Evolutionary conservation across 1,140 invertebrate species (phyloP), one percentile per base, ranked within the genome.

Genomic region (Drosophila kikkawai): DNA sequence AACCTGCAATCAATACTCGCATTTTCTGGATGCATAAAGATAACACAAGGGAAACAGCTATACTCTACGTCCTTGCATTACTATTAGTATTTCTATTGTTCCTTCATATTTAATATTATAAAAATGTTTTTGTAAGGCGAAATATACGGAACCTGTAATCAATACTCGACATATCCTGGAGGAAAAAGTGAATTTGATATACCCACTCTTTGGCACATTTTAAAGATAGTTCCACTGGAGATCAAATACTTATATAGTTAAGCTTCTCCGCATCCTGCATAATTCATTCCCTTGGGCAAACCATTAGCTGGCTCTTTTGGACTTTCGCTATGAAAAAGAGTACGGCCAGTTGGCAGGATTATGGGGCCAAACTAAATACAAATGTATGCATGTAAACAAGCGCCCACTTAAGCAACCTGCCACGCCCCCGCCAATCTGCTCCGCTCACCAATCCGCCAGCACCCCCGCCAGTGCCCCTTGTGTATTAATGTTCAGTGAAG

Each of bases 401-500:
- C 86, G 76, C 70, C 86, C 84, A 82, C 85, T 90, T 90, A 84
- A 75, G 80, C 74, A 75, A 51, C 74, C 70, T 77, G 51, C 66
- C 79, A 48, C 65, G 39, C 53, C 75, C 63, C 50, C 34, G 37
- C 48, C 70, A 48, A 56, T 7, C 47, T 15, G 42, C 51, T 32
- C 32, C 44, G n/a, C 32, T 42, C 45, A 45, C 55, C 19, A 44
- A 47, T 48, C 66, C 39, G 32, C 44, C 11, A 9, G n/a, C 47
- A n/a, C 32, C 45, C 34, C 51, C 50, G n/a, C 29, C 50, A 9
- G 19, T 44, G 26, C 11, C 50, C 13, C 19, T 12, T 32, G 74
- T 82, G 70, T 91, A 91, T 90, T 90, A 90, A 91, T 90, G 85
- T 91, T 91, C 85, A 90, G 84, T 90, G 86, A 90, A 85, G 85